These are phyloP conservation scores for Cyclophora punctaria DNA, from an alignment of 2,888 invertebrate species.

Conservation along the genomic window DNA sequence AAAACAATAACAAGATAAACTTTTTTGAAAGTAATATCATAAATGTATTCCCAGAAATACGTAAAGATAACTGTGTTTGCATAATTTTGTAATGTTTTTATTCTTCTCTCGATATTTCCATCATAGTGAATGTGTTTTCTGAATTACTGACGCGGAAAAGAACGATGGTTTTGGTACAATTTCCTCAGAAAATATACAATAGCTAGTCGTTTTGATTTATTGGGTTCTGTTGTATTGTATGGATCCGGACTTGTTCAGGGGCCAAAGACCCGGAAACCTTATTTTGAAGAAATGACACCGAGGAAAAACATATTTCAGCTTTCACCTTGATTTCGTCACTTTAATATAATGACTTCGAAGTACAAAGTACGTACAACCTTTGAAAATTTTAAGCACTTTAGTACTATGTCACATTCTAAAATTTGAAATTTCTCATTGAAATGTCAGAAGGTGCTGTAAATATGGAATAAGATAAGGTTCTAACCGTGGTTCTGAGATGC, in stretches of 20 bases:
- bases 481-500: no score
- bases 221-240: slow-evolving; percentile 7
- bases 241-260: slow-evolving; percentile 1
- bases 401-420: no score
- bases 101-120: not conserved
- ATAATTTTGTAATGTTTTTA: no score
- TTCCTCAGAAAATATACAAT: slow-evolving; percentile 10
- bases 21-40: no score
- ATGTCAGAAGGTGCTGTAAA: no score
- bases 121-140: slow-evolving; percentile 5
- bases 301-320: not conserved
- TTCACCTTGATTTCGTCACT: not conserved
- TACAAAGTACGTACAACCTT: no score
- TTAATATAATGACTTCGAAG: no score
- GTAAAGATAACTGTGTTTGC: no score
- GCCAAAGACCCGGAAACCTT: slow-evolving; percentile 13
- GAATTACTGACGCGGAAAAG: slow-evolving; percentile 7
- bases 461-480: no score
- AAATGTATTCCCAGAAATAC: not conserved
- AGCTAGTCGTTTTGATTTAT: slow-evolving; percentile 13
- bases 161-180: slow-evolving; percentile 6
- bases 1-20: no score
- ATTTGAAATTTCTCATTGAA: no score
- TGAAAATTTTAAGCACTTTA: no score
- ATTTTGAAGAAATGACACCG: slow-evolving; percentile 1